These are phyloP conservation scores for Heptranchias perlo DNA, from an alignment of 2,113 vertebrate species.

Conservation along the genomic window DNA sequence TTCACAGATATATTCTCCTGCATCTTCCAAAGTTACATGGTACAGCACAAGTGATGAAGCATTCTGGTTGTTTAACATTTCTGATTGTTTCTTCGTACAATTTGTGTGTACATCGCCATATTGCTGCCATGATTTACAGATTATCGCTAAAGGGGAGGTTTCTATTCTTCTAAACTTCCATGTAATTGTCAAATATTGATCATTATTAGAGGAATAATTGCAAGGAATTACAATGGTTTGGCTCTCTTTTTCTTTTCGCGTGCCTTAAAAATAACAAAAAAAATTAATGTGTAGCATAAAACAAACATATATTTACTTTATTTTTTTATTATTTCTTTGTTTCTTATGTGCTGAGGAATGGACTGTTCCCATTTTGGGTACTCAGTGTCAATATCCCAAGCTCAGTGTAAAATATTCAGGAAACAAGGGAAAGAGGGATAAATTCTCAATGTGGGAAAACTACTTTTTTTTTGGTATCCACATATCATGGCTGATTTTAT, in stretches of 20 bases:
- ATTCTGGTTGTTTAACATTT: neutral
- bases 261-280: neutral
- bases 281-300: too few species aligned
- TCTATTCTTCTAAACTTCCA: neutral
- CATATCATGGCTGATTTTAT: neutral
- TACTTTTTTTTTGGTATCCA: neutral
- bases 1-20: conserved; percentile 33
- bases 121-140: neutral
- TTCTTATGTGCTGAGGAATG: neutral
- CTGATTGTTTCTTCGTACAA: neutral
- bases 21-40: neutral
- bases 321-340: neutral
- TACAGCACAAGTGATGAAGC: neutral
- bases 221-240: neutral
- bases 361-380: neutral
- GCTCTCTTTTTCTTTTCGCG: neutral
- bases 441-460: neutral
- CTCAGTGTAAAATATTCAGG: neutral
- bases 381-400: neutral
- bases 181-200: neutral
- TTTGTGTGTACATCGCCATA: too few species aligned
- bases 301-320: neutral
- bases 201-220: neutral
- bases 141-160: neutral
- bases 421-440: neutral